phyloP scores from a whole-genome alignment of 2,113 vertebrate genomes.

The Kryptolebias marmoratus region DNA sequence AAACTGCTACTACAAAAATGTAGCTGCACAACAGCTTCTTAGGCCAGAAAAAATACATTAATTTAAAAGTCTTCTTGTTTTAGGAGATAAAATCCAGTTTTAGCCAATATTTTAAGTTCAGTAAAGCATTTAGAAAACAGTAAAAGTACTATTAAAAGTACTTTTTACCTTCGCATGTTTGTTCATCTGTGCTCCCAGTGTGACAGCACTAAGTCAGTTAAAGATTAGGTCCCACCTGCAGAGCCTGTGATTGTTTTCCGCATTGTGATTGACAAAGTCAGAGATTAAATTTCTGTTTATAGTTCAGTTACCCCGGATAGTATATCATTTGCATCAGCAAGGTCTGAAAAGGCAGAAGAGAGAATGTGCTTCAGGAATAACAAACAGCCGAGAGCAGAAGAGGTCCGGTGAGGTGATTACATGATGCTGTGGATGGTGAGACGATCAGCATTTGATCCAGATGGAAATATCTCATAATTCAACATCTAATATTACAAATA shows the following conservation, averaged over 20 bases:
- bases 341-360: constrained; percentile 29
- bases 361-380: background rate
- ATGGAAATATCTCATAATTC: background rate
- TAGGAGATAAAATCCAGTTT: no score
- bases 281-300: constrained; percentile 32
- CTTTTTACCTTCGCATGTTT: background rate
- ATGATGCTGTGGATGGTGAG: background rate
- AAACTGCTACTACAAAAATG: constrained; percentile 11
- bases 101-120: background rate
- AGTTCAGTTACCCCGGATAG: constrained; percentile 14
- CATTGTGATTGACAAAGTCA: constrained; percentile 39
- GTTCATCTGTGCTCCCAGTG: background rate
- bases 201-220: constrained; percentile 13
- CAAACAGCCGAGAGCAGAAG: background rate
- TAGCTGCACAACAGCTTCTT: background rate
- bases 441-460: background rate
- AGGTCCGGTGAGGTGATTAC: background rate
- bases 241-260: constrained; percentile 23
- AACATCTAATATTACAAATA: background rate
- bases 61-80: background rate
- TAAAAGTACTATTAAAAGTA: background rate
- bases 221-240: constrained; percentile 5
- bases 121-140: background rate
- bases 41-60: background rate
- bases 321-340: constrained; percentile 41